Base-by-base conservation (phyloP, 2,888 invertebrate genomes). In the Autographa pulchrina region DNA sequence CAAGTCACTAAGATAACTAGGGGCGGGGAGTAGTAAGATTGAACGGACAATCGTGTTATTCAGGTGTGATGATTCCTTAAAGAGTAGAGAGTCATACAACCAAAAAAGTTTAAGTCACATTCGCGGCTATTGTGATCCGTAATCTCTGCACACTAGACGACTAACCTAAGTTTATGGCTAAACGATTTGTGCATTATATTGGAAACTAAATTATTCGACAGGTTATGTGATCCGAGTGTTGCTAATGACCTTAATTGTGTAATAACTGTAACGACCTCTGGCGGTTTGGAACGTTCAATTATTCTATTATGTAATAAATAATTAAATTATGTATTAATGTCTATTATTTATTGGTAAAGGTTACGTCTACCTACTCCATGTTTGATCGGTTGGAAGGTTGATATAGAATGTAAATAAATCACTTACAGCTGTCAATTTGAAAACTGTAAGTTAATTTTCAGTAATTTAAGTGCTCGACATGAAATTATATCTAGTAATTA, bases 121-220 rank as follows among this genome's bases (percentile, higher is more conserved):
- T 38, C 11, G 38, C 11, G 11, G 11, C 38, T 11, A 11, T 38
- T 9, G 2, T 9, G 11, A 38, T 38, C 11, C 38, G 9, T 11
- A 38, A 11, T 38, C 11, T 38, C 38, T 38, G 11, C 38, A 35
- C 1, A 38, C 38, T 11, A 38, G 38, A 11, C 1, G 9, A 35
- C 35, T 38, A 11, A 11, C 0, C 11, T 38, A 38, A 38, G 38
- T 38, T 38, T 38, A 38, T 38, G 7, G n/a, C 8, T 48, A n/a
- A n/a, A n/a, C 48, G 8, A 0, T 1, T n/a, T 48, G 48, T 48
- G 48, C 48, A 68, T 60, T 62, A 59, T 56, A 58, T 32, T n/a
- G 20, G 59, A 68, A 67, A 52, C 70, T 43, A 38, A 59, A 60
- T 25, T 62, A 58, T 70, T 67, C 66, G 52, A 64, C 41, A 69